phyloP scores from a whole-genome alignment of 2,113 vertebrate genomes.

The Pagrus major region DNA sequence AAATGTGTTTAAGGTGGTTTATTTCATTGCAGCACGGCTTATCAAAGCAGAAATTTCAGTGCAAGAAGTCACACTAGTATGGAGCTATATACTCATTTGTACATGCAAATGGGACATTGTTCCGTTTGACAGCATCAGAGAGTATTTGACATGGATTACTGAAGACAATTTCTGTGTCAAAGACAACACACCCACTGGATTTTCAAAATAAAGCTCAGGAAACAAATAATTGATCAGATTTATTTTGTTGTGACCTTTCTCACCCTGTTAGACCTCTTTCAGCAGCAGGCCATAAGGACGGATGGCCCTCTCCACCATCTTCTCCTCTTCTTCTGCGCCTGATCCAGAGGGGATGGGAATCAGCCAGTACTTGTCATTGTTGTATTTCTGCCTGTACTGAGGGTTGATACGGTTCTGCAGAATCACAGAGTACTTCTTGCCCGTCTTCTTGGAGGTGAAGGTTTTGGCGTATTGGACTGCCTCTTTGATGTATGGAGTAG shows the following conservation, averaged over 20 bases:
- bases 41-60: no score
- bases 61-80: no score
- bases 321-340: rapidly evolving
- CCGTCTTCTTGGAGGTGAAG: background rate
- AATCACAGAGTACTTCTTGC: background rate
- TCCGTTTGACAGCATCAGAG: no score
- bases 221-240: background rate
- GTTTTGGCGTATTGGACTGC: rapidly evolving
- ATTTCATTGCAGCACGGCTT: no score
- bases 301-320: background rate
- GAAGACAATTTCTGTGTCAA: no score
- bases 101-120: no score
- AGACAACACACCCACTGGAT: background rate
- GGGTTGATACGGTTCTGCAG: slow-evolving; percentile 26
- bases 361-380: slow-evolving; percentile 1
- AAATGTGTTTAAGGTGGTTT: no score
- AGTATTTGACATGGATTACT: no score
- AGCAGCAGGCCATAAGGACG: slow-evolving; percentile 7
- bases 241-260: background rate
- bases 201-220: background rate
- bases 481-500: background rate
- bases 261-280: background rate
- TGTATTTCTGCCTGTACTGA: rapidly evolving
- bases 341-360: rapidly evolving
- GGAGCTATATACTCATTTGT: no score